phyloP scores from a whole-genome alignment of 2,888 invertebrate genomes.

The Helobdella robusta region DNA sequence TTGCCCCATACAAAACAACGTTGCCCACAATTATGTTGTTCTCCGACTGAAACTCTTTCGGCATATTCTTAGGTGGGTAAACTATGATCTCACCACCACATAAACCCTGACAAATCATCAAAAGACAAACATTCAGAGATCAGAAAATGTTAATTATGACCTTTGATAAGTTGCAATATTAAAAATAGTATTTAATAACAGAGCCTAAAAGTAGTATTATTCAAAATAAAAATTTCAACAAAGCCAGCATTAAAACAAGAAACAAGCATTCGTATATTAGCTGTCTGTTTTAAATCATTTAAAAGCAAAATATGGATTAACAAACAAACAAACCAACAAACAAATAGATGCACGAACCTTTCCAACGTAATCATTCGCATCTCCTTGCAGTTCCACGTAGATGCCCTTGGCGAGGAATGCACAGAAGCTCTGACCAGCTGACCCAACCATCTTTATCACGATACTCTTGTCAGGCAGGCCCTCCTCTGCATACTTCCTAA shows the following conservation, averaged over 20 bases:
- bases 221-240: no score
- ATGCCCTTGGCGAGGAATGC: slow-evolving; percentile 88
- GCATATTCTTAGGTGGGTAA: slow-evolving; percentile 74
- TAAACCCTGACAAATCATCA: slow-evolving; percentile 61
- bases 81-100: slow-evolving; percentile 89
- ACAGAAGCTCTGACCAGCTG: slow-evolving; percentile 97
- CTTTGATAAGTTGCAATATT: no score
- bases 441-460: slow-evolving; percentile 69
- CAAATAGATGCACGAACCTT: slow-evolving; percentile 52
- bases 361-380: slow-evolving; percentile 96
- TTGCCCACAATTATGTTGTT: slow-evolving; percentile 95
- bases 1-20: slow-evolving; percentile 94
- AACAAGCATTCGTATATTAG: background rate
- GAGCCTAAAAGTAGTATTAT: no score
- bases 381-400: slow-evolving; percentile 81
- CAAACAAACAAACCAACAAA: no score
- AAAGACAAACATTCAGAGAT: no score
- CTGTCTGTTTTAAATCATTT: no score
- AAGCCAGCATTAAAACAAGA: background rate
- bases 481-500: slow-evolving; percentile 72
- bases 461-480: slow-evolving; percentile 65
- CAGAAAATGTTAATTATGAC: no score
- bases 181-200: background rate
- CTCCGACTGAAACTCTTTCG: slow-evolving; percentile 70
- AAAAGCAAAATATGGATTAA: no score